Evolutionary conservation across 2,797 vertebrate genomes (phyloP).

Genomic region (Echeneis naucrates): DNA sequence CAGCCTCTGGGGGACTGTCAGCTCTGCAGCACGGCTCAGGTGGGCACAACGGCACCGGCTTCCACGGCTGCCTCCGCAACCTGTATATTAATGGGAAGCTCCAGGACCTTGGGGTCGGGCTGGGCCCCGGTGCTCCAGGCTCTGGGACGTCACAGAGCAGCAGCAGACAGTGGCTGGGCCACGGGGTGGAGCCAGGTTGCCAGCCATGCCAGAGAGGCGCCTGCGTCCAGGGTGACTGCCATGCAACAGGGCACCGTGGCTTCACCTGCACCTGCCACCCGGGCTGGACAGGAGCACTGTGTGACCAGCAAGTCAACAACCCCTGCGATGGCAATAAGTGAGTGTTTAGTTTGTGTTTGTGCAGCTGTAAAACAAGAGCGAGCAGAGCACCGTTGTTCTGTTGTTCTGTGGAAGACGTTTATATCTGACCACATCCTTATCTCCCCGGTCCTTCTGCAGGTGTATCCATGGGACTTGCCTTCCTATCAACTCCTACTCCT

Average conservation of each 20-base stretch:
- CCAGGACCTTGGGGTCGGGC: constrained; percentile 92
- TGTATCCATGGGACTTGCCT: constrained; percentile 95
- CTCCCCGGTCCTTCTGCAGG: constrained; percentile 71
- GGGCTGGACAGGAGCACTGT: constrained; percentile 92
- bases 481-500: constrained; percentile 97
- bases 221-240: constrained; percentile 93
- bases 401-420: neutral
- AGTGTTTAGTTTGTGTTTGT: constrained; percentile 63
- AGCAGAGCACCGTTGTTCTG: neutral
- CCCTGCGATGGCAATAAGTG: constrained; percentile 98
- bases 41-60: constrained; percentile 91
- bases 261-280: constrained; percentile 95
- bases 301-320: constrained; percentile 94
- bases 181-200: constrained; percentile 94
- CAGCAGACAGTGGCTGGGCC: constrained; percentile 87
- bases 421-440: neutral
- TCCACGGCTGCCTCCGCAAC: constrained; percentile 95
- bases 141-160: constrained; percentile 86
- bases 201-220: constrained; percentile 93
- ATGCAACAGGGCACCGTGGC: constrained; percentile 88
- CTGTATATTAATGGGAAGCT: constrained; percentile 95
- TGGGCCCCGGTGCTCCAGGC: constrained; percentile 83
- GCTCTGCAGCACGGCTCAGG: constrained; percentile 90
- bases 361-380: neutral
- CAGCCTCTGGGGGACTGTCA: constrained; percentile 81